Evolutionary conservation across 2,113 vertebrate species (phyloP).

Genomic region (Dolichallabes microphthalmus): DNA sequence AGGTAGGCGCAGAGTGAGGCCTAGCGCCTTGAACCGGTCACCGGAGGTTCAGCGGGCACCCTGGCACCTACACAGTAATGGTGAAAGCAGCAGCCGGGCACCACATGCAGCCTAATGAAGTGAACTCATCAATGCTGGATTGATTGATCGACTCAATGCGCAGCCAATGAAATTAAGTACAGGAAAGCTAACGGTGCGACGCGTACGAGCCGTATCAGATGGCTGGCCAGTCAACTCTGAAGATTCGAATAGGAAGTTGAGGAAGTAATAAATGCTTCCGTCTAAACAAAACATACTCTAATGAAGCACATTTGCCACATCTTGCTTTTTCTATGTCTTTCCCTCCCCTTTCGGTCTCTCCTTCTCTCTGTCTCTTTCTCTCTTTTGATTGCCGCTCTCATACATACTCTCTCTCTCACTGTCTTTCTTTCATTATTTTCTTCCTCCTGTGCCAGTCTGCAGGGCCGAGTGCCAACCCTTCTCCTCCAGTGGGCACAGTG

Average conservation of each 20-base stretch:
- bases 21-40: not conserved
- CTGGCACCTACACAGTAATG: not conserved
- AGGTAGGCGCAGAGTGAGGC: not conserved
- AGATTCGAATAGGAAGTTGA: conserved; percentile 18
- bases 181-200: not conserved
- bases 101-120: conserved; percentile 30
- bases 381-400: not conserved
- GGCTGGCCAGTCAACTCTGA: not conserved
- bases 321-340: conserved; percentile 48
- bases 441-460: conserved; percentile 68
- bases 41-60: conserved; percentile 14
- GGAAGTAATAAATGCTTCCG: conserved; percentile 1
- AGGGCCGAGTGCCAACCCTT: conserved; percentile 73
- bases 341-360: conserved; percentile 14
- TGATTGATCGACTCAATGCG: not conserved
- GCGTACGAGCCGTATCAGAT: not conserved
- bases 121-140: conserved; percentile 18
- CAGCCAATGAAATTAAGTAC: conserved; percentile 17
- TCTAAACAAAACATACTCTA: conserved; percentile 38
- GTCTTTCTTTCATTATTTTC: conserved; percentile 66
- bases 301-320: conserved; percentile 49
- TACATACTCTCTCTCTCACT: conserved; percentile 60
- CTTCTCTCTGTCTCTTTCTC: not conserved
- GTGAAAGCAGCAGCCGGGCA: conserved; percentile 16
- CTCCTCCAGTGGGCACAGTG: conserved; percentile 71